phyloP scores from a whole-genome alignment of 2,113 vertebrate genomes.

The Pygoscelis antarcticus region DNA sequence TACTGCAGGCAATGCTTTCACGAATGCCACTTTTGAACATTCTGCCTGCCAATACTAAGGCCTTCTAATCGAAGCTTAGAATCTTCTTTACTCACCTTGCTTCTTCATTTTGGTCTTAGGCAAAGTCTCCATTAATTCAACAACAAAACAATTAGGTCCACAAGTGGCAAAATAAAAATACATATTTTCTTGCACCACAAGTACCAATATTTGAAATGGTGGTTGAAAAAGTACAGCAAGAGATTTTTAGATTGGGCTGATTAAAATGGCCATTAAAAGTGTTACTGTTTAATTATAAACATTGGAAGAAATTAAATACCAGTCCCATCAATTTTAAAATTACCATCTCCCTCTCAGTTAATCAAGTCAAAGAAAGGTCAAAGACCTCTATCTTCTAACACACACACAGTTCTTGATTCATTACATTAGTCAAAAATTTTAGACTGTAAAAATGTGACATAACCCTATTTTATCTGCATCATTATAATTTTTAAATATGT shows the following conservation, averaged over 20 bases:
- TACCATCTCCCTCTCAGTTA: constrained; percentile 82
- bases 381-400: constrained; percentile 85
- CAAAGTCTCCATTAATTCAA: not conserved
- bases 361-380: constrained; percentile 87
- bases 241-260: constrained; percentile 8
- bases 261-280: constrained; percentile 32
- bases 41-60: not conserved
- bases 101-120: not conserved
- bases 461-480: constrained; percentile 8
- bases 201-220: not conserved
- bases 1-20: not conserved
- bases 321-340: constrained; percentile 78
- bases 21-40: not conserved
- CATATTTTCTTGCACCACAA: not conserved
- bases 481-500: constrained; percentile 55
- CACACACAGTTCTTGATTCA: constrained; percentile 47
- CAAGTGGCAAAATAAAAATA: not conserved
- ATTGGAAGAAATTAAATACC: constrained; percentile 46
- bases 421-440: constrained; percentile 62
- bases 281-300: constrained; percentile 69
- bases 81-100: not conserved
- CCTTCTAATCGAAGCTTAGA: not conserved
- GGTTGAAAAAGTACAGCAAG: not conserved
- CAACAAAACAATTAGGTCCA: not conserved
- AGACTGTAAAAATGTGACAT: constrained; percentile 59